Evolutionary conservation across 2,797 vertebrate species (phyloP).

Genomic region (Pseudopleuronectes americanus): DNA sequence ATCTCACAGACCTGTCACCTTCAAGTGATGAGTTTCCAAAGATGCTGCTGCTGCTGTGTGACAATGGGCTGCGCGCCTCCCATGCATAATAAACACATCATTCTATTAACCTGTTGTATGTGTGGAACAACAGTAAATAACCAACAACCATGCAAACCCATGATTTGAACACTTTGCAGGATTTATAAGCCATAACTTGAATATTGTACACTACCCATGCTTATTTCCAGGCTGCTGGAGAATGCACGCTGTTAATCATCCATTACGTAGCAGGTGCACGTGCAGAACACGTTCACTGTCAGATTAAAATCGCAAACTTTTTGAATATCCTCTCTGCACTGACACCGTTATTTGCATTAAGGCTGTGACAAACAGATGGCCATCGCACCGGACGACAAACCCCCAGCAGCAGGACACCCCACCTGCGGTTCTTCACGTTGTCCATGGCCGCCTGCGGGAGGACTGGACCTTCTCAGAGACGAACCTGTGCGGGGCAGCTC

Average conservation of each 20-base stretch:
- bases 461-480: constrained; percentile 50
- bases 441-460: constrained; percentile 75
- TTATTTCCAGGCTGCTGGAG: neutral
- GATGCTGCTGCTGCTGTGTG: constrained; percentile 37
- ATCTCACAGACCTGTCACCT: neutral
- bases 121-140: too few relatives aligned
- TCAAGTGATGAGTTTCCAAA: neutral
- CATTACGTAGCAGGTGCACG: neutral
- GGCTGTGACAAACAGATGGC: constrained; percentile 3
- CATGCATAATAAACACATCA: neutral
- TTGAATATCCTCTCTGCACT: neutral
- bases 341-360: neutral
- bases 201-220: neutral
- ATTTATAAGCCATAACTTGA: neutral
- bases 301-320: neutral
- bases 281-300: neutral
- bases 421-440: constrained; percentile 83
- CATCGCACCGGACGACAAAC: neutral
- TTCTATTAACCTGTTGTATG: too few relatives aligned
- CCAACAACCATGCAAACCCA: neutral
- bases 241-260: too few relatives aligned
- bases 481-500: constrained; percentile 60
- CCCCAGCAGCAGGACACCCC: constrained; percentile 49
- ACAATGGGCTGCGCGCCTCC: constrained; percentile 24
- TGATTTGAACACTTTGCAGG: neutral